Evolutionary conservation across 1,140 invertebrate species (phyloP), one percentile per base, ranked within the genome.

Genomic region (Maconellicoccus hirsutus): DNA sequence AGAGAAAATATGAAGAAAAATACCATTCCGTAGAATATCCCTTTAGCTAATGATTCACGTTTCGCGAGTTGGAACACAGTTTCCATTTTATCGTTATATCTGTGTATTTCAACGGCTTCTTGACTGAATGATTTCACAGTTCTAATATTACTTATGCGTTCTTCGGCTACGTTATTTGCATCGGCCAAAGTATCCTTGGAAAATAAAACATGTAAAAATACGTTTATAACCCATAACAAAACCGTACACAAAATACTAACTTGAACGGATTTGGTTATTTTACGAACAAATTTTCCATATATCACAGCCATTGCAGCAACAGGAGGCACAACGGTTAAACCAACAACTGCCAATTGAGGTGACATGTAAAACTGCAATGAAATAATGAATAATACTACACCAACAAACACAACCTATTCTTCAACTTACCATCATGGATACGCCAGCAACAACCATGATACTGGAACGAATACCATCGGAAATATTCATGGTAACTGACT

Each of bases 91-190:
- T 79, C 75, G 66, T 81, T 81, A 76, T 96, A 98, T 0, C 80
- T 78, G 22, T 82, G 74, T 25, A 87, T 84, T 82, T 98, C 96
- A 73, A 84, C 85, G 2, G 82, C 74, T 78, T 98, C 95, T 76
- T 93, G 89, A 1, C 88, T 91, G 79, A 98, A 97, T 1, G 89
- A 87, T 80, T 96, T 90, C 0, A 99, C 95, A 3, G 95, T 98
- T 76, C 94, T 85, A 73, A 98, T 91, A 78, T 96, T 98, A 25
- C 89, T 86, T 59, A 98, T 90, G 75, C 89, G 89, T 78, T 99
- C 96, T 81, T 98, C 94, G 0, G 93, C 93, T 23, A 88, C 85
- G 79, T 94, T 86, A 72, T 91, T 94, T 29, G 93, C 85, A 71
- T 85, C 82, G 0, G 94, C 94, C 25, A 95, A 80, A 70, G 88